Base-by-base conservation (phyloP, 2,113 vertebrate species). In the Sylvietta virens region DNA sequence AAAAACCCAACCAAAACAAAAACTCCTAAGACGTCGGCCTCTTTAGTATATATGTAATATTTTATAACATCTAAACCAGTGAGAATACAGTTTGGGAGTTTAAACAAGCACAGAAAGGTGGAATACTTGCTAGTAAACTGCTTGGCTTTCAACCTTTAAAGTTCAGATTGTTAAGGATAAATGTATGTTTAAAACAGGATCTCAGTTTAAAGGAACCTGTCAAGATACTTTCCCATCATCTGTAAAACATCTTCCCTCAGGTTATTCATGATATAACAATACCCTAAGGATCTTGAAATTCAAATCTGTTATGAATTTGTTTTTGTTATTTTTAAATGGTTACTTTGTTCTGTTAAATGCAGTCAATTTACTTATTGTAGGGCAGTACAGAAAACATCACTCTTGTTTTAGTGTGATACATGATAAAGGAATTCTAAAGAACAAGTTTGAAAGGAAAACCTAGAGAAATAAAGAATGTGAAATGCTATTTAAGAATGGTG, bases 251-350 rank as follows among this genome's bases (percentile, higher is more conserved):
- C 15, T 86, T 10, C 24, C 73, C 22, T 92, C 39, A 67, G 73
- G 83, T 65, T 92, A 15, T 62, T 89, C 14, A 26, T 92, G 87
- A 76, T 72, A 26, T 87, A 81, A 84, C 57, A 94, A 88, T 69
- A 81, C 40, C 28, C 33, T 45, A 81, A 84, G 57, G 53, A 86
- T 21, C 27, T 65, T 57, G 33, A 91, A 76, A 87, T 95, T 71
- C 56, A 92, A 89, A 78, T 88, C 40, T 69, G 1, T n/a, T 88
- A 76, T 90, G 42, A 27, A 19, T 92, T 84, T 88, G 4, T 3
- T 50, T 86, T 48, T 10, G 3, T 8, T 62, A 14, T 45, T 39
- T 58, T 86, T 56, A 18, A 70, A 48, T 7, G 5, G 5, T 33
- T 42, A 24, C 15, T 70, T 86, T 3, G 54, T 8, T 71, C 31